A percentile compares a stretch with the other conserved stretches of the same genome.
Conservation (phyloP, 2,797 vertebrate genomes). For the Phalanger gymnotis region DNA sequence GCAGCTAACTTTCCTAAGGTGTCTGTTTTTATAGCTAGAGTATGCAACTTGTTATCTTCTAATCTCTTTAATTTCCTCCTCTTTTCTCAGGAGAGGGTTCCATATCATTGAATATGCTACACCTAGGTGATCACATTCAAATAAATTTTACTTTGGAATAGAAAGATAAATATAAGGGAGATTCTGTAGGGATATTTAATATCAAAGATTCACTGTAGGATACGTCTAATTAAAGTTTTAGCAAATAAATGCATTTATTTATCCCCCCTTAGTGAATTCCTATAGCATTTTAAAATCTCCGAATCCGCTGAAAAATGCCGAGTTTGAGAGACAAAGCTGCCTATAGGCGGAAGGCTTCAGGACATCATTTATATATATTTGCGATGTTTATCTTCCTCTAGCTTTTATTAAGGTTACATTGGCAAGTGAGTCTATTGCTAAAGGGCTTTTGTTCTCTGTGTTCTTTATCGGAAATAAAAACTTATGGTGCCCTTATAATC, state of each 20-base stretch:
- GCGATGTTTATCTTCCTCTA: not conserved
- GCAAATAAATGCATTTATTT: slow-evolving; percentile 41
- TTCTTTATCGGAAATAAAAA: slow-evolving; percentile 25
- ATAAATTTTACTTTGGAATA: slow-evolving; percentile 39
- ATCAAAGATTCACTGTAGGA: slow-evolving; percentile 12
- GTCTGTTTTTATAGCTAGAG: slow-evolving; percentile 56
- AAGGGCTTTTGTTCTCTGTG: not conserved
- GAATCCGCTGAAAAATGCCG: not conserved
- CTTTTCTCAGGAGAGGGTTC: slow-evolving; percentile 47
- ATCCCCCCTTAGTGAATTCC: slow-evolving; percentile 34
- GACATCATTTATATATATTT: not conserved
- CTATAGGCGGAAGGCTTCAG: slow-evolving; percentile 9
- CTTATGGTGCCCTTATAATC: not conserved
- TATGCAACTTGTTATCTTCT: slow-evolving; percentile 57
- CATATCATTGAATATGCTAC: slow-evolving; percentile 33
- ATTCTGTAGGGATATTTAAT: slow-evolving; percentile 29
- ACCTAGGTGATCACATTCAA: slow-evolving; percentile 57
- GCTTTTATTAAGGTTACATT: not conserved
- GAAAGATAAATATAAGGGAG: slow-evolving; percentile 31
- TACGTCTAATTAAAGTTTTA: slow-evolving; percentile 58
- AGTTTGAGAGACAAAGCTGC: not conserved
- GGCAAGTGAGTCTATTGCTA: not conserved
- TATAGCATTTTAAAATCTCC: slow-evolving; percentile 5
- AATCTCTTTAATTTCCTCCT: slow-evolving; percentile 56
- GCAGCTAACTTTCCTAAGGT: slow-evolving; percentile 48